phyloP scores from a whole-genome alignment of 2,113 vertebrate genomes.

The Sylvilagus bachmani region DNA sequence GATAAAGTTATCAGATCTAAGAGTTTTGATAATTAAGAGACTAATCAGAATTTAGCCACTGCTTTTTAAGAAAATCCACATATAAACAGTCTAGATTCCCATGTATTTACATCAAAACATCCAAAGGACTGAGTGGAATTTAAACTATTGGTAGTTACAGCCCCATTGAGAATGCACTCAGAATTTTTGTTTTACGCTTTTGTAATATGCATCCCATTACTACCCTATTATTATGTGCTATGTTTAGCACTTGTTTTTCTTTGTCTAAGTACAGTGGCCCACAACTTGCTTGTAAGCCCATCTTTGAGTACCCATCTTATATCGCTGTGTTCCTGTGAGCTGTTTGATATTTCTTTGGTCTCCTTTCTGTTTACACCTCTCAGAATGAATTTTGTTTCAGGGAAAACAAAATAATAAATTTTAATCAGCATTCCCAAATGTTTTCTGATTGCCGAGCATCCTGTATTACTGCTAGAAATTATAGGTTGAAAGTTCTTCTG shows the following conservation, averaged over 20 bases:
- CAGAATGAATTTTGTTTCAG: slow-evolving; percentile 51
- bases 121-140: background rate
- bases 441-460: slow-evolving; percentile 82
- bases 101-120: background rate
- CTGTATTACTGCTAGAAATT: slow-evolving; percentile 85
- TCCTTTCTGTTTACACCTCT: slow-evolving; percentile 63
- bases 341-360: slow-evolving; percentile 34
- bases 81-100: background rate
- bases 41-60: background rate
- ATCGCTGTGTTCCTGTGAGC: rapidly evolving
- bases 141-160: background rate
- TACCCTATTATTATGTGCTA: background rate
- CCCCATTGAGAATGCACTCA: background rate
- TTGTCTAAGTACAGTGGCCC: background rate
- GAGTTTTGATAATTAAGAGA: slow-evolving; percentile 9
- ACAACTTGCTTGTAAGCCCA: background rate
- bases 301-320: rapidly evolving
- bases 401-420: slow-evolving; percentile 80
- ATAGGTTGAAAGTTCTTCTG: slow-evolving; percentile 90
- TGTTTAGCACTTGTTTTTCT: background rate
- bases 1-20: background rate
- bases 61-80: background rate
- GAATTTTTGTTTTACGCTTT: rapidly evolving
- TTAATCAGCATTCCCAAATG: slow-evolving; percentile 79
- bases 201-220: rapidly evolving